phyloP scores from a whole-genome alignment of 2,888 invertebrate species.

The Agrotis segetum region DNA sequence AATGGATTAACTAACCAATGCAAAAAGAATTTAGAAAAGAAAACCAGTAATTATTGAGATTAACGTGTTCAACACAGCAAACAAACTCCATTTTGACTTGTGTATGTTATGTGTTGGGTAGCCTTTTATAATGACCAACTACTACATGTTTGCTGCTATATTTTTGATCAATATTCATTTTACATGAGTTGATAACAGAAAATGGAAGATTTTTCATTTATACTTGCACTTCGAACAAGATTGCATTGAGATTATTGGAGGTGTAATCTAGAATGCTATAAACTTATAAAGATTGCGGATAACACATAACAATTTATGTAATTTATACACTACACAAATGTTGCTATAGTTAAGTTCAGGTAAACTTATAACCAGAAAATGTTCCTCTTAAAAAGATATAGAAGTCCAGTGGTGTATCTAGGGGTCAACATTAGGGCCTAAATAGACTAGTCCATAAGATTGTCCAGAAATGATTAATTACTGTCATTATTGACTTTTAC shows the following conservation, averaged over 20 bases:
- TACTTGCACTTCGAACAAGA: neutral
- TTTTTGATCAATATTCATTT: neutral
- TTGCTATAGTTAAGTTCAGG: neutral
- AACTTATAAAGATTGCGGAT: constrained; percentile 6
- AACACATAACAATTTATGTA: neutral
- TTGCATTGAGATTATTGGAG: neutral
- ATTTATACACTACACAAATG: neutral
- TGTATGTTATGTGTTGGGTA: too few species aligned
- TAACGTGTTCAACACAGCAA: too few species aligned
- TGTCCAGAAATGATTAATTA: too few species aligned
- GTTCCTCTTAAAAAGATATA: neutral
- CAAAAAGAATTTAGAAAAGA: too few species aligned
- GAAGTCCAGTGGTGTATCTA: neutral
- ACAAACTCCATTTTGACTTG: too few species aligned
- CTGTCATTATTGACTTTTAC: too few species aligned
- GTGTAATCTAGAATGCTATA: constrained; percentile 5
- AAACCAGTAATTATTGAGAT: too few species aligned
- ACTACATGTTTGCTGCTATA: neutral
- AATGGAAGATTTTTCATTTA: neutral
- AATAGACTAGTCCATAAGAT: too few species aligned
- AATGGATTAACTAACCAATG: too few species aligned
- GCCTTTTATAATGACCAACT: neutral
- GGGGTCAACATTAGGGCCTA: neutral
- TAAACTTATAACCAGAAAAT: neutral
- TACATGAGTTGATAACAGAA: neutral